Evolutionary conservation across 2,113 vertebrate genomes (phyloP), one percentile per base, ranked within the genome.

Genomic region (Petromus typicus): DNA sequence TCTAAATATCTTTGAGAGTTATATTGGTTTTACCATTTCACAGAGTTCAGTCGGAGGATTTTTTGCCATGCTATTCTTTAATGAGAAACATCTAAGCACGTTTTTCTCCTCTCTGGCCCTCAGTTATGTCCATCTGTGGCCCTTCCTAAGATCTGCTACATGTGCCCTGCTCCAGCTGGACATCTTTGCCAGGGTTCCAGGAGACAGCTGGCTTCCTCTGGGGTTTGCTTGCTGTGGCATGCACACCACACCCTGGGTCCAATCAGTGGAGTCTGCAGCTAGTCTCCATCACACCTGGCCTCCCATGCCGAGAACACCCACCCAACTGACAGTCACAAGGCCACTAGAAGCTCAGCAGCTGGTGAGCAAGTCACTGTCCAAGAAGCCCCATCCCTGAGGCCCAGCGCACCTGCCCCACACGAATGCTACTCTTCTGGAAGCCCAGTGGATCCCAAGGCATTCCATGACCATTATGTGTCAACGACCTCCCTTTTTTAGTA

Each of bases 1-100:
- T n/a, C 88, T 45, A 93, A 97, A 93, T 85, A 96, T 59, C 69
- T 97, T 73, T 90, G 56, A 94, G 92, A 75, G 51, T 10, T 75
- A 1, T 93, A 69, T 94, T 66, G 64, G 78, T 78, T 94, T 95
- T 94, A 97, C 95, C 89, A 94, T 94, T 95, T 96, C 69, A 82
- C 66, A 95, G 89, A 94, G 64, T 81, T 89, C 51, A 93, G 71
- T 0, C 84, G 63, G 79, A 86, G 57, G 12, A 4, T 82, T 64
- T 78, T 95, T 93, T 88, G 88, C 87, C 87, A 37, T 69, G 61
- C 30, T 95, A 54, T 82, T 91, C 92, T 69, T 91, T 88, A 96
- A 86, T 0, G 8, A 25, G 79, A 90, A 91, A 79, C 34, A 92
- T 88, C 40, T 56, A 93, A 82, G 71, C 69, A 45, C 22, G 25